Evolutionary conservation across 1,140 invertebrate genomes (phyloP).

Genomic region (Laupala kohalensis): DNA sequence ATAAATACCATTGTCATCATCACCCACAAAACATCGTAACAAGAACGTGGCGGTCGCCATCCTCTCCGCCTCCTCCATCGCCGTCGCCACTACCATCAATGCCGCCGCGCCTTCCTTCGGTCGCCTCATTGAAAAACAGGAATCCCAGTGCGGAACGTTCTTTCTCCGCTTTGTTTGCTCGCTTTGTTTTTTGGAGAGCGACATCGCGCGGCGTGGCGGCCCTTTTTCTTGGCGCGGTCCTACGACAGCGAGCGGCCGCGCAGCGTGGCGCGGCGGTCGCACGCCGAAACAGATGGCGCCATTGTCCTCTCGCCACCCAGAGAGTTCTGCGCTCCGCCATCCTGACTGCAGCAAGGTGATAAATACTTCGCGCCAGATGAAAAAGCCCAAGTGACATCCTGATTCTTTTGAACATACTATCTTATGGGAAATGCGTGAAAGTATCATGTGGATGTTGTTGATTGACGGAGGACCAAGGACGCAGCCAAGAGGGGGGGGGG

Average conservation of each 20-base stretch:
- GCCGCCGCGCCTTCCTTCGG: background rate
- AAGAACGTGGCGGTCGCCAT: no score
- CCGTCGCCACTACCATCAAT: no score
- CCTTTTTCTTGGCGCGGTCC: background rate
- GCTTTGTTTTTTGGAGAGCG: background rate
- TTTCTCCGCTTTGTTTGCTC: background rate
- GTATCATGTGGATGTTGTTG: no score
- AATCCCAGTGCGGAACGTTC: background rate
- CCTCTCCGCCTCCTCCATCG: no score
- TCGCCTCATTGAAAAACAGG: background rate
- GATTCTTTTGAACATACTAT: background rate
- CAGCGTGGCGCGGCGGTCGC: no score
- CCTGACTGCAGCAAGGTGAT: no score
- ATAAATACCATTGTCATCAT: no score
- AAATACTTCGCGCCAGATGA: background rate
- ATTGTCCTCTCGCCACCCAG: background rate
- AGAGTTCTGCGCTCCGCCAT: no score
- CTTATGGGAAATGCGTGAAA: no score
- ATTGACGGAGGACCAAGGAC: no score
- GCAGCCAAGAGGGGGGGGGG: no score
- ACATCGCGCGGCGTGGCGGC: background rate
- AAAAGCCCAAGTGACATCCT: background rate
- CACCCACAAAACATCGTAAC: no score
- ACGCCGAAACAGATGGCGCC: background rate
- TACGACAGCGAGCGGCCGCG: background rate